These are phyloP conservation scores for Hyposoter dolosus DNA, from an alignment of 2,888 invertebrate genomes.

Conservation along the genomic window DNA sequence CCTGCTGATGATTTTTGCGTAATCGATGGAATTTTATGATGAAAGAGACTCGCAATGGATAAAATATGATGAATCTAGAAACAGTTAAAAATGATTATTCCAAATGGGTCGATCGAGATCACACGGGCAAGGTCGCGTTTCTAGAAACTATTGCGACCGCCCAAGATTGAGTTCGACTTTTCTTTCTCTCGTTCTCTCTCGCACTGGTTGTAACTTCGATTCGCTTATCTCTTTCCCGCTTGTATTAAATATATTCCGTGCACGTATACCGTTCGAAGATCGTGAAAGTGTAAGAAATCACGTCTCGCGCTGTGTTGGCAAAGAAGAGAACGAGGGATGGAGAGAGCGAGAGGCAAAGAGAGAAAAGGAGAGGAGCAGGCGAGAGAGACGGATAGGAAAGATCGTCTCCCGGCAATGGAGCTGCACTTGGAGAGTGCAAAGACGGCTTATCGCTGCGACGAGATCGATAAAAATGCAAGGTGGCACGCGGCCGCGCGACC, in stretches of 20 bases:
- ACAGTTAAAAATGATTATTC: background rate
- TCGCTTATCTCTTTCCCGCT: slow-evolving; percentile 45
- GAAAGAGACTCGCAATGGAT: background rate
- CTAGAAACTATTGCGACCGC: slow-evolving; percentile 60
- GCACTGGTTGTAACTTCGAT: background rate
- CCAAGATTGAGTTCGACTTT: slow-evolving; percentile 47
- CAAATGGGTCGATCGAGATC: slow-evolving; percentile 45
- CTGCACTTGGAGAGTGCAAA: slow-evolving; percentile 53
- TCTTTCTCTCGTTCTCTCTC: slow-evolving; percentile 34
- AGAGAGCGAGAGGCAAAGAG: slow-evolving; percentile 46
- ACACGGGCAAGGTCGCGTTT: slow-evolving; percentile 53
- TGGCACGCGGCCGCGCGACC: slow-evolving; percentile 78
- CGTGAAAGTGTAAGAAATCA: slow-evolving; percentile 79
- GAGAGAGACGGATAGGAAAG: slow-evolving; percentile 57
- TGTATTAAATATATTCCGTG: slow-evolving; percentile 68
- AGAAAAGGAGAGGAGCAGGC: slow-evolving; percentile 40
- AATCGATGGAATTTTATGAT: background rate
- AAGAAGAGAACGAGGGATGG: slow-evolving; percentile 50
- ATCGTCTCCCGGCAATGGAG: slow-evolving; percentile 60
- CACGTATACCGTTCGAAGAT: slow-evolving; percentile 70
- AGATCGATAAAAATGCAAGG: slow-evolving; percentile 80
- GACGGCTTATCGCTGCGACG: slow-evolving; percentile 73
- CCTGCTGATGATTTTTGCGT: no score
- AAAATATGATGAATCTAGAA: background rate
- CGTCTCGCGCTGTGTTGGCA: slow-evolving; percentile 40